A percentile compares a stretch with the other conserved stretches of the same genome.
Evolutionary conservation across 2,888 invertebrate genomes (phyloP).

Genomic region (Orthonychiurus folsomi): DNA sequence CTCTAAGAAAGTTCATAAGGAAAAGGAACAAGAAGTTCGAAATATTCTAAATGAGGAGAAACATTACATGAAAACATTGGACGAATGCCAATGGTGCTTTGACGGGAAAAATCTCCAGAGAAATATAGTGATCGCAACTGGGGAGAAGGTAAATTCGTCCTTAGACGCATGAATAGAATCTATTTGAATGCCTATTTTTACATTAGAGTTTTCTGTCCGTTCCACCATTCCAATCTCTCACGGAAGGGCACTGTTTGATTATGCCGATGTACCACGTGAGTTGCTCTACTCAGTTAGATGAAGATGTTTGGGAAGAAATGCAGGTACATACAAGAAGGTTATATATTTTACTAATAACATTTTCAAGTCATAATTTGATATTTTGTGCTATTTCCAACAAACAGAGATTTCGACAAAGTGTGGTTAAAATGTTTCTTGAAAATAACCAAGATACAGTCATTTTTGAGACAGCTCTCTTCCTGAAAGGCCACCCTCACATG

Average conservation of each 20-base stretch:
- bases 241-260: conserved; percentile 74
- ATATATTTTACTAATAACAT: not conserved
- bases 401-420: conserved; percentile 64
- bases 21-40: conserved; percentile 54
- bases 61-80: conserved; percentile 59
- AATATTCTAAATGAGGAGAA: conserved; percentile 66
- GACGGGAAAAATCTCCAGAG: conserved; percentile 70
- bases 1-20: conserved; percentile 48
- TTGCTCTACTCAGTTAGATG: conserved; percentile 76
- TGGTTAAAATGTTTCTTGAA: conserved; percentile 68
- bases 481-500: conserved; percentile 72
- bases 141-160: conserved; percentile 54
- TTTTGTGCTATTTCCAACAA: too few relatives aligned
- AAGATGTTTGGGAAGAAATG: conserved; percentile 88
- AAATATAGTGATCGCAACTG: conserved; percentile 73
- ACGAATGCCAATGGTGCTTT: conserved; percentile 73
- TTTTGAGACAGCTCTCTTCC: conserved; percentile 73
- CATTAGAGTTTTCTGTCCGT: conserved; percentile 63
- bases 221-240: conserved; percentile 70
- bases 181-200: conserved; percentile 14
- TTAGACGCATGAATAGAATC: not conserved
- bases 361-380: not conserved
- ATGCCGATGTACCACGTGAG: conserved; percentile 70
- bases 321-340: too few relatives aligned
- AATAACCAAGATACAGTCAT: conserved; percentile 71